Conservation (phyloP, 2,797 vertebrate genomes). For the Macropus fuliginosus region DNA sequence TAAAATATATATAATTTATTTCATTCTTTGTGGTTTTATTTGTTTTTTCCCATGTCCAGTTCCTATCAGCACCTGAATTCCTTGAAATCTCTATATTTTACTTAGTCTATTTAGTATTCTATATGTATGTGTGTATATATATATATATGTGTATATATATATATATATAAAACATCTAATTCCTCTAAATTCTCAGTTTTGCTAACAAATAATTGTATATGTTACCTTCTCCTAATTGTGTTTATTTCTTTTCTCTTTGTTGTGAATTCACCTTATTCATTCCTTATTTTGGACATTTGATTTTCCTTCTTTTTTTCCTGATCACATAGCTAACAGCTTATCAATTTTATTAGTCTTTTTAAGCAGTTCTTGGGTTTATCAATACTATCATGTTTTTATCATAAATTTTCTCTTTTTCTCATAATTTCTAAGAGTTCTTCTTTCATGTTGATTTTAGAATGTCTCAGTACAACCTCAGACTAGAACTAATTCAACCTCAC, state of each 20-base stretch:
- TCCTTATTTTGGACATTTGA: neutral
- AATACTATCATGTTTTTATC: neutral
- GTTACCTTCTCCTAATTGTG: neutral
- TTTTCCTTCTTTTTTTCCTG: neutral
- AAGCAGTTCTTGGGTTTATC: neutral
- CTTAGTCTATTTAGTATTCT: neutral
- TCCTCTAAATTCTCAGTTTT: neutral
- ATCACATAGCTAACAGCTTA: neutral
- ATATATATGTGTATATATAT: too few species aligned
- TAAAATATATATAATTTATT: neutral
- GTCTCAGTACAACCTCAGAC: constrained; percentile 27
- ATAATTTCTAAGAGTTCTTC: neutral
- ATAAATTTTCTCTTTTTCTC: neutral
- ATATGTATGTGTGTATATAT: neutral
- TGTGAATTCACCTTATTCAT: neutral
- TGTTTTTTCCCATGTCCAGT: neutral
- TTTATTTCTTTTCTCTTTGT: neutral
- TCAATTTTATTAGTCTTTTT: neutral
- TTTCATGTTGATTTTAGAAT: neutral
- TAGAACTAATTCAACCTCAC: neutral
- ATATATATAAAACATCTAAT: neutral
- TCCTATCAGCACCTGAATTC: neutral
- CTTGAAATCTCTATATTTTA: neutral
- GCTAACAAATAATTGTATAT: neutral
- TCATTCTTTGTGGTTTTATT: neutral